Evolutionary conservation across 2,113 vertebrate species (phyloP).

Genomic region (Picathartes gymnocephalus): DNA sequence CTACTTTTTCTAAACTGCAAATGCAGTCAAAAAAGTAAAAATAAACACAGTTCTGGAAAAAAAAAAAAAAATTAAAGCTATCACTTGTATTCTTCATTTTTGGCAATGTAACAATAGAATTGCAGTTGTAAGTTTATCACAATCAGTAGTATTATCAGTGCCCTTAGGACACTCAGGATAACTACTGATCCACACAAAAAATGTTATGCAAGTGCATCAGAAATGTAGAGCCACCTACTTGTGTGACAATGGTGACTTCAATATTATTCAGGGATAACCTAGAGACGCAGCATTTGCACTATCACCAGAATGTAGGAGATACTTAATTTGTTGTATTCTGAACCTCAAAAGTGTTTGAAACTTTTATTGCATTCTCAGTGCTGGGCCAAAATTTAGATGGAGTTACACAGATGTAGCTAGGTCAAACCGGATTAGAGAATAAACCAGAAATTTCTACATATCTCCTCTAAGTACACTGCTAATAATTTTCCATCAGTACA

Average conservation of each 20-base stretch:
- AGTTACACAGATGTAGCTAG: neutral
- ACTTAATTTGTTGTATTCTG: neutral
- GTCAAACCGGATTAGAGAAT: neutral
- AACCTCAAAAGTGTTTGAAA: neutral
- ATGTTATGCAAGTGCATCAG: neutral
- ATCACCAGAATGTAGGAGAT: accelerated
- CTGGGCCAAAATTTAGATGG: neutral
- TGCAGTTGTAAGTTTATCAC: neutral
- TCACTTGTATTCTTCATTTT: neutral
- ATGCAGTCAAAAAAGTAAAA: neutral
- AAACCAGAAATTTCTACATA: neutral
- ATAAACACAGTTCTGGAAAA: neutral
- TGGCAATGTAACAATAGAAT: neutral
- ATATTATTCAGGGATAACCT: neutral
- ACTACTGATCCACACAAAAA: neutral
- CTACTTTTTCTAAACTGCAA: neutral
- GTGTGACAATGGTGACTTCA: neutral
- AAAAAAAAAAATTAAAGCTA: neutral
- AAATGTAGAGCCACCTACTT: neutral
- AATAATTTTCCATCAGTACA: neutral
- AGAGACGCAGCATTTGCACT: neutral
- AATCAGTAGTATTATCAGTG: neutral
- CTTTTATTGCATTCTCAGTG: neutral
- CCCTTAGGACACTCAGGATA: neutral
- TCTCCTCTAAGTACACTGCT: neutral